Evolutionary conservation across 2,888 invertebrate genomes (phyloP), one percentile per base, ranked within the genome.

Genomic region (Corythucha ciliata): DNA sequence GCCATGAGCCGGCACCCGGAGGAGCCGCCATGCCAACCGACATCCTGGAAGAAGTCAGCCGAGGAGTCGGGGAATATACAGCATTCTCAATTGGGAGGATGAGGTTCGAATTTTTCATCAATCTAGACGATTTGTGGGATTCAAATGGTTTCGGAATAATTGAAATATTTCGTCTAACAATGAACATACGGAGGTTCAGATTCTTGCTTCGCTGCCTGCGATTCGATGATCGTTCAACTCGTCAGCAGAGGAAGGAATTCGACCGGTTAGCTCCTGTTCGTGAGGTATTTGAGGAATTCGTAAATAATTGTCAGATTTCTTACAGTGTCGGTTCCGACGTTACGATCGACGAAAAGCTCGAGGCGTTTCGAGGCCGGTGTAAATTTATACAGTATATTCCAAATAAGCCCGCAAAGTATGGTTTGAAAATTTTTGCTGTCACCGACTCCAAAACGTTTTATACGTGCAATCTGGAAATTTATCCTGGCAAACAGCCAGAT

Each of bases 381-480:
- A 52, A 44, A 8, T 62, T 63, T 50, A 51, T 56, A 18, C 59
- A 60, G 45, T 64, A 60, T 49, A 63, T 63, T 10, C 60, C 63
- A 20, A 57, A 54, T 6, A 66, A 66, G 52, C 64, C 63, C 12
- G 60, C 59, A 10, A 63, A 63, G 56, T 62, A 64, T 57, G 64
- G 60, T 8, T 55, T 64, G n/a, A 62, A 65, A 57, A 56, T 60
- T 26, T 67, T 65, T 1, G 67, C 59, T 26, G 18, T 58, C 18
- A 50, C 42, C 14, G 57, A 57, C 47, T 20, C 58, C 10, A 54
- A 45, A 48, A 46, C 27, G 10, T 58, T 40, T 36, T 59, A 59
- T 36, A 54, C 53, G 4, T 47, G 22, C 22, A 60, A 59, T 18
- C 24, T 58, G 36, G 59, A 60, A 44, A 41, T 59, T 16, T 60